Conservation (phyloP, 2,797 vertebrate genomes). For the Zalophus californianus region DNA sequence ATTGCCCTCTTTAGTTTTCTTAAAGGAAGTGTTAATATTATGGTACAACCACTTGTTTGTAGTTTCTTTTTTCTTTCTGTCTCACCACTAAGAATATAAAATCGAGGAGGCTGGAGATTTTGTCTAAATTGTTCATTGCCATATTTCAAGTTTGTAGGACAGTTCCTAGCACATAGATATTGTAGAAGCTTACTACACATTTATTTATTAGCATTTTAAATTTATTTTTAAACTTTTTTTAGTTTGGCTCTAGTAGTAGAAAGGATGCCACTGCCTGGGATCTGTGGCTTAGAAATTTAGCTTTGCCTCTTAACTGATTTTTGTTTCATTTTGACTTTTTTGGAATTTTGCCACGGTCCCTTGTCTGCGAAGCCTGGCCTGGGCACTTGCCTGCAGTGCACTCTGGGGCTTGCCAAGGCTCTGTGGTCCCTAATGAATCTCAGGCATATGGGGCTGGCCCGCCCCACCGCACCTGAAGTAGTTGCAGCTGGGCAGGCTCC, state of each 20-base stretch:
- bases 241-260: background rate
- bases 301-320: background rate
- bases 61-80: background rate
- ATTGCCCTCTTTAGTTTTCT: background rate
- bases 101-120: background rate
- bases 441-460: rapidly evolving
- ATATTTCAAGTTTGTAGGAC: background rate
- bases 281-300: background rate
- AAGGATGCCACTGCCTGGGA: background rate
- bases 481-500: background rate
- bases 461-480: background rate
- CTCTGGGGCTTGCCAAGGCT: background rate
- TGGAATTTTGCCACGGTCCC: background rate
- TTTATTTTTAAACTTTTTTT: background rate
- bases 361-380: background rate
- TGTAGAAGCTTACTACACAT: background rate
- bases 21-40: background rate
- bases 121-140: background rate
- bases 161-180: background rate
- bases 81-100: background rate
- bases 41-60: background rate
- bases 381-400: background rate
- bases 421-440: background rate
- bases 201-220: background rate
- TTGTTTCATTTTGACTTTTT: background rate